These are phyloP conservation scores for Aphidoletes aphidimyza DNA, from an alignment of 2,888 invertebrate species.

Conservation along the genomic window DNA sequence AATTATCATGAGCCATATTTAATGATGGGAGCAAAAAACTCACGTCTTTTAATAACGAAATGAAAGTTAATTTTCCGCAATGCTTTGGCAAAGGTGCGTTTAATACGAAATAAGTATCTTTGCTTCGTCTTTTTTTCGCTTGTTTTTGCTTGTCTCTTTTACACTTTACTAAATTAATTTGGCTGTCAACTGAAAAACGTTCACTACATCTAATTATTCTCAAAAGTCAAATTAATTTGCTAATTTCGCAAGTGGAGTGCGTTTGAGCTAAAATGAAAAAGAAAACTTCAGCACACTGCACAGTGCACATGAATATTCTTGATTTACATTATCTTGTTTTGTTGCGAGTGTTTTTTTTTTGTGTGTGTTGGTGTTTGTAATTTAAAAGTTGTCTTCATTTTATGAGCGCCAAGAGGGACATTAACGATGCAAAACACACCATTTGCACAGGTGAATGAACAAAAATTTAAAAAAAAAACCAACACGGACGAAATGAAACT, in stretches of 20 bases:
- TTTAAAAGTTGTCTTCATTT: conserved; percentile 36
- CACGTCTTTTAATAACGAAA: conserved; percentile 5
- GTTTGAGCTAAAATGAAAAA: neutral
- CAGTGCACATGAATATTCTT: neutral
- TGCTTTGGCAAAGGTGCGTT: neutral
- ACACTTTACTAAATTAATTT: conserved; percentile 50
- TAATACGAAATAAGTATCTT: neutral
- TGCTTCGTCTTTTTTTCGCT: neutral
- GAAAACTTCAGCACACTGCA: neutral
- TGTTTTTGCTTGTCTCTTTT: too few species aligned
- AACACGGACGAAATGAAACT: conserved; percentile 31
- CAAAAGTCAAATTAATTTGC: conserved; percentile 52
- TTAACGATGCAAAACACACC: conserved; percentile 9
- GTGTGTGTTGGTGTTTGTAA: too few species aligned
- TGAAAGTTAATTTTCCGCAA: conserved; percentile 35
- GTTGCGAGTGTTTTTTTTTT: neutral
- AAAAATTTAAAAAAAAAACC: neutral
- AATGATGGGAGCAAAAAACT: neutral
- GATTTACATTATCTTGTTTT: neutral
- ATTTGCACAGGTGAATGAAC: neutral
- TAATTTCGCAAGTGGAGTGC: neutral
- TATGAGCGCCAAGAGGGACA: conserved; percentile 47
- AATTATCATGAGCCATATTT: neutral
- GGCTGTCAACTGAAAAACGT: conserved; percentile 34
- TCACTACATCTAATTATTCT: conserved; percentile 47